Base-by-base conservation (phyloP, 2,797 vertebrate genomes). In the Florisuga fusca region DNA sequence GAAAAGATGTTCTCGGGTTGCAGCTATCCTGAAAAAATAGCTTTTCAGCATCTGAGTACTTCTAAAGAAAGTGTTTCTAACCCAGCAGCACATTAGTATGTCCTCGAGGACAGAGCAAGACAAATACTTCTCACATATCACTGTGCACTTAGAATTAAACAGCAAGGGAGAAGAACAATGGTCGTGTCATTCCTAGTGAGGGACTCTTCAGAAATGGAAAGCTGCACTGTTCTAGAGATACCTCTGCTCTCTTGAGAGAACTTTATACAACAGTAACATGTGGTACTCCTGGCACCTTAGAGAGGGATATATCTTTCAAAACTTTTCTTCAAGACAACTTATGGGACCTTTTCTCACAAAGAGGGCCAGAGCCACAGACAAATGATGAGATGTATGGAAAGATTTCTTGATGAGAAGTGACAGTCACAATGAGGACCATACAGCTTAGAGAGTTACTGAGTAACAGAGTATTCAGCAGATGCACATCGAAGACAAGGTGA, bases 1-100 rank as follows among this genome's bases (percentile, higher is more conserved):
- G 80, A 93, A 93, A 89, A 94, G 73, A 94, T 25, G 74, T 91
- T 96, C 95, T 96, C 93, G 77, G 34, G 74, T 95, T 96, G 94
- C 93, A 96, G 74, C 80, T 92, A n/a, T 80, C 45, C 79, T 82
- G 63, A 59, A 91, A 88, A 95, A 90, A 82, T 2, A 71, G 41
- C 62, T 74, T 94, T 86, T 59, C 87, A 96, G 54, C 15, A 3
- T 64, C 45, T 82, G 53, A 93, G 77, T 80, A 93, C 89, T 94
- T 96, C 79, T 88, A 91, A 94, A 93, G 80, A 79, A 82, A 81
- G 74, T 54, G 88, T 93, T 95, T 90, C 91, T 78, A 95, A 53
- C 77, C 73, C 79, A 93, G 94, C 76, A 94, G 87, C 92, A 96
- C 89, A 93, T 94, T 88, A 91, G 67, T 29, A 71, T n/a, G 80